Evolutionary conservation across 2,888 invertebrate species (phyloP).

Genomic region (Himalopsyche tibetana): DNA sequence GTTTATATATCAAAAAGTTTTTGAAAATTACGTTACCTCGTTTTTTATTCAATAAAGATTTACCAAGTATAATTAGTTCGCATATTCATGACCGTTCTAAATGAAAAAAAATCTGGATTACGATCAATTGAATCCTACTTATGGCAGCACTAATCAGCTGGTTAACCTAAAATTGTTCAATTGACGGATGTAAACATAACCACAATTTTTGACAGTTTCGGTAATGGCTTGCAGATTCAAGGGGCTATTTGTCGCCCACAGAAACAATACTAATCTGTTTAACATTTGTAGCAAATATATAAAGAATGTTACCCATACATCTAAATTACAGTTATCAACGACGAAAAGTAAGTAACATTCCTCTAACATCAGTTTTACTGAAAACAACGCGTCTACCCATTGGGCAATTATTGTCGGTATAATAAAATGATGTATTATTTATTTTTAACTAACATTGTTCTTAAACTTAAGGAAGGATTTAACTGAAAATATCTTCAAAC

Average conservation of each 20-base stretch:
- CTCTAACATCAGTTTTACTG: neutral
- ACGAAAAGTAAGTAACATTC: constrained; percentile 50
- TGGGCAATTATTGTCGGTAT: neutral
- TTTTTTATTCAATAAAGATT: too few relatives aligned
- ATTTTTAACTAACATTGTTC: too few relatives aligned
- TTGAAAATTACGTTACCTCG: too few relatives aligned
- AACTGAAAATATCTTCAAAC: too few relatives aligned
- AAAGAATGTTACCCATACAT: neutral
- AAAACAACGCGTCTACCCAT: neutral
- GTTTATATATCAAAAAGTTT: too few relatives aligned
- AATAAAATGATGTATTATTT: too few relatives aligned
- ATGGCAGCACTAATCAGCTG: constrained; percentile 47
- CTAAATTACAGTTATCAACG: constrained; percentile 43
- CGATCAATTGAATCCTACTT: neutral
- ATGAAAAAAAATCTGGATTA: too few relatives aligned
- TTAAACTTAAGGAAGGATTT: too few relatives aligned
- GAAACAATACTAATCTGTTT: constrained; percentile 10
- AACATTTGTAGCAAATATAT: constrained; percentile 12
- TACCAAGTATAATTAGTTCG: too few relatives aligned
- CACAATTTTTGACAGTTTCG: constrained; percentile 46
- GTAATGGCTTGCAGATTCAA: constrained; percentile 48
- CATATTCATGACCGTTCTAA: too few relatives aligned
- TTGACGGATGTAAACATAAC: constrained; percentile 48
- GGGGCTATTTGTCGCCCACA: neutral
- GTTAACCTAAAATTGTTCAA: constrained; percentile 17